These are phyloP conservation scores for Podargus strigoides DNA, from an alignment of 2,797 vertebrate species.

Conservation along the genomic window DNA sequence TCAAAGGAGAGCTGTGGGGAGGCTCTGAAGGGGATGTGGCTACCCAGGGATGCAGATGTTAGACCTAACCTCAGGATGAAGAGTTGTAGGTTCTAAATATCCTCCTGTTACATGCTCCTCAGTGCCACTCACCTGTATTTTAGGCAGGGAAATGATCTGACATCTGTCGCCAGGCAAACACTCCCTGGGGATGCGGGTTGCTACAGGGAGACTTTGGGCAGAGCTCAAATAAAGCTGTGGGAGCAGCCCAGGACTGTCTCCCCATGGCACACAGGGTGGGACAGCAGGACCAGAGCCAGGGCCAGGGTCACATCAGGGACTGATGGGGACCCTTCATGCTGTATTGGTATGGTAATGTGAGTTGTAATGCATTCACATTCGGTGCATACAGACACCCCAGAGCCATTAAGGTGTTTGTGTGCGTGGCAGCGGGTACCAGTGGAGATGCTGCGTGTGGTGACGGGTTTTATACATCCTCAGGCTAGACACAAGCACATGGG, in stretches of 20 bases:
- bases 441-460: background rate
- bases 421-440: background rate
- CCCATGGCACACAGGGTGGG: accelerated
- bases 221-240: background rate
- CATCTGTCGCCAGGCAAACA: background rate
- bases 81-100: background rate
- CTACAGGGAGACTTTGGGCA: background rate
- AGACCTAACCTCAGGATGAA: background rate
- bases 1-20: background rate
- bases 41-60: background rate
- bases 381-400: accelerated
- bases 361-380: background rate
- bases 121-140: accelerated
- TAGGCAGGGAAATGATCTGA: background rate
- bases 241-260: background rate
- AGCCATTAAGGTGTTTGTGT: background rate
- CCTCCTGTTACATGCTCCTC: background rate
- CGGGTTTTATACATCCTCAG: background rate
- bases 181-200: accelerated
- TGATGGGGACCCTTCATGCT: accelerated
- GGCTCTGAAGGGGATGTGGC: background rate
- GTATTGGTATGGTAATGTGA: background rate
- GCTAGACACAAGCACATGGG: background rate
- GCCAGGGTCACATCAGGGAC: background rate
- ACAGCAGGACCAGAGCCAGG: background rate